Conservation (phyloP, 2,797 vertebrate genomes). For the Danio jaintianensis region DNA sequence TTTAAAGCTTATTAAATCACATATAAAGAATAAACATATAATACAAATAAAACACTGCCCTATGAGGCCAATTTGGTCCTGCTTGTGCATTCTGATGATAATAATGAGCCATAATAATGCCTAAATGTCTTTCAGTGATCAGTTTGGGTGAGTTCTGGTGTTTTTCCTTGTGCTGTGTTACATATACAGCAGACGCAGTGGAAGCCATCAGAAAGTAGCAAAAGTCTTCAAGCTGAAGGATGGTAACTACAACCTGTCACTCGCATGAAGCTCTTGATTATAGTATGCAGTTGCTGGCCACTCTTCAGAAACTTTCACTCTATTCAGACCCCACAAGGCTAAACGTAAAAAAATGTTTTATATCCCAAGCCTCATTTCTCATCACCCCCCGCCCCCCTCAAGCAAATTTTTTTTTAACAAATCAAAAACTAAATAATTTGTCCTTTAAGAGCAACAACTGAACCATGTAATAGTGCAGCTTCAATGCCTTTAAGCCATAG, state of each 20-base stretch:
- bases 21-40: too few relatives aligned
- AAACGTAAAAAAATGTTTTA: slow-evolving; percentile 64
- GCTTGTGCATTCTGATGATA: too few relatives aligned
- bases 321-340: slow-evolving; percentile 47
- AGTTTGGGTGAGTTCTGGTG: background rate
- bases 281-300: slow-evolving; percentile 61
- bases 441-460: slow-evolving; percentile 30
- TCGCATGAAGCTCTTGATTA: slow-evolving; percentile 75
- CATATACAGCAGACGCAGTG: slow-evolving; percentile 25
- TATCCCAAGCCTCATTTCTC: background rate
- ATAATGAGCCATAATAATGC: too few relatives aligned
- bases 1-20: too few relatives aligned
- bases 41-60: too few relatives aligned
- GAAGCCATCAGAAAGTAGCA: slow-evolving; percentile 49
- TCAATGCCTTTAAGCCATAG: slow-evolving; percentile 2
- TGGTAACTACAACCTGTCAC: slow-evolving; percentile 74
- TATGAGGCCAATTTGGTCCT: too few relatives aligned
- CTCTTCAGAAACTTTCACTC: slow-evolving; percentile 55
- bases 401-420: slow-evolving; percentile 4
- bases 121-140: background rate
- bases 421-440: slow-evolving; percentile 28
- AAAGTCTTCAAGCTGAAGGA: slow-evolving; percentile 65
- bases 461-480: slow-evolving; percentile 28
- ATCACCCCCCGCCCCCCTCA: slow-evolving; percentile 3
- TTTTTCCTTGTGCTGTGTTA: slow-evolving; percentile 30